phyloP scores from a whole-genome alignment of 2,888 invertebrate genomes.

The Muschampia plurimacula region DNA sequence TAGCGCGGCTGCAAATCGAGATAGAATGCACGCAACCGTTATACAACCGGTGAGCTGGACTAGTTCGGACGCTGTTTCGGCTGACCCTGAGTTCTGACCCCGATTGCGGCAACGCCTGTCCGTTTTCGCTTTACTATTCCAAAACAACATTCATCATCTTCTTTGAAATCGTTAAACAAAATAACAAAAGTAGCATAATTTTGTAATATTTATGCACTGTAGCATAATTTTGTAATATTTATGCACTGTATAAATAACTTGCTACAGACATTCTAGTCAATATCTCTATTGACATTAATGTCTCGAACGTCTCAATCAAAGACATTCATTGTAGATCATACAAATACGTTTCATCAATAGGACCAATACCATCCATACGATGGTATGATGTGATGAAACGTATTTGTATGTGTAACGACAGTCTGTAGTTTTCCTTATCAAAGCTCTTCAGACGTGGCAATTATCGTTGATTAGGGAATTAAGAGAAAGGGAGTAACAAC shows the following conservation, averaged over 20 bases:
- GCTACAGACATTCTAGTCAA: not conserved
- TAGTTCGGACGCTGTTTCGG: conserved; percentile 54
- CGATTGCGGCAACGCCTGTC: conserved; percentile 42
- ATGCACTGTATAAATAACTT: not conserved
- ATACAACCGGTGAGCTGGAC: conserved; percentile 49
- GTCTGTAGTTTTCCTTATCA: conserved; percentile 12
- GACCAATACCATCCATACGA: too few species aligned
- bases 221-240: not conserved
- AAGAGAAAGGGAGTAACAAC: conserved; percentile 41
- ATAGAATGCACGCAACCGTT: conserved; percentile 60
- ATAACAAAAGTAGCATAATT: not conserved
- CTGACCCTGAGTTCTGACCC: conserved; percentile 57
- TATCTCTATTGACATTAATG: conserved; percentile 22
- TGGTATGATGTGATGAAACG: not conserved
- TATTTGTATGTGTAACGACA: not conserved
- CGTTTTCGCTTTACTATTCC: conserved; percentile 14
- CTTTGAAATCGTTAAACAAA: conserved; percentile 2
- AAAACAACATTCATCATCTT: conserved; percentile 27
- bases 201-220: not conserved
- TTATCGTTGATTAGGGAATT: conserved; percentile 39
- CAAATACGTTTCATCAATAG: too few species aligned
- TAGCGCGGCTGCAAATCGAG: conserved; percentile 43
- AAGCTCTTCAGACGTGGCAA: conserved; percentile 3
- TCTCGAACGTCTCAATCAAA: conserved; percentile 12
- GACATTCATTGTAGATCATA: not conserved